Conservation (phyloP, 2,797 vertebrate genomes). For the Danio kyathit region DNA sequence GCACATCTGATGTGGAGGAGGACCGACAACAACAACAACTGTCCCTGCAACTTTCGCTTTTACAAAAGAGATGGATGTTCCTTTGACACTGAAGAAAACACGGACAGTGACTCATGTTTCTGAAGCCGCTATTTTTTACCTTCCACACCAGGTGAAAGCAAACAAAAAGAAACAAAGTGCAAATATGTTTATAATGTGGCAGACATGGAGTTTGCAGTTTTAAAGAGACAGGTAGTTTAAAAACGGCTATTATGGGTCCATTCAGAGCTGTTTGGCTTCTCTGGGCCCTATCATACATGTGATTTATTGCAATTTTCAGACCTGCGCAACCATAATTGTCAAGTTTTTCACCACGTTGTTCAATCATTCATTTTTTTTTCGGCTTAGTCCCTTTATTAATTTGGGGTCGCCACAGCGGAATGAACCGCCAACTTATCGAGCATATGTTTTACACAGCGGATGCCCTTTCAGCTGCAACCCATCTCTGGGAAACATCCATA, state of each 20-base stretch:
- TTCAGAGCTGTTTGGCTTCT: background rate
- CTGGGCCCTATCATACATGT: background rate
- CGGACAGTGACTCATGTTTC: conserved; percentile 9
- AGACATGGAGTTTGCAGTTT: conserved; percentile 6
- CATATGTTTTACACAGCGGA: no score
- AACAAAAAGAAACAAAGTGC: background rate
- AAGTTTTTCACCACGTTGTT: no score
- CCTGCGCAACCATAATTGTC: no score
- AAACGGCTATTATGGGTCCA: background rate
- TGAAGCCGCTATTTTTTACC: conserved; percentile 11
- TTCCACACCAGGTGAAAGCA: conserved; percentile 4
- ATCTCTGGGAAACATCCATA: no score
- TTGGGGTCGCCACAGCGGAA: no score
- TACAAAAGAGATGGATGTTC: conserved; percentile 13
- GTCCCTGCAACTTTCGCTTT: background rate
- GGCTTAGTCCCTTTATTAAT: no score
- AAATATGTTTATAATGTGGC: background rate
- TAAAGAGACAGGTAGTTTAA: background rate
- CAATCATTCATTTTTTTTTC: no score
- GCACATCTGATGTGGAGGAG: conserved; percentile 31
- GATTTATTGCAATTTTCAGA: no score
- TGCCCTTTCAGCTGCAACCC: no score
- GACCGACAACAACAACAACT: conserved; percentile 11
- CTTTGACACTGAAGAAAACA: conserved; percentile 8
- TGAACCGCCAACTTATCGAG: no score